Conservation (phyloP, 2,888 invertebrate species). For the Emmelina monodactyla region DNA sequence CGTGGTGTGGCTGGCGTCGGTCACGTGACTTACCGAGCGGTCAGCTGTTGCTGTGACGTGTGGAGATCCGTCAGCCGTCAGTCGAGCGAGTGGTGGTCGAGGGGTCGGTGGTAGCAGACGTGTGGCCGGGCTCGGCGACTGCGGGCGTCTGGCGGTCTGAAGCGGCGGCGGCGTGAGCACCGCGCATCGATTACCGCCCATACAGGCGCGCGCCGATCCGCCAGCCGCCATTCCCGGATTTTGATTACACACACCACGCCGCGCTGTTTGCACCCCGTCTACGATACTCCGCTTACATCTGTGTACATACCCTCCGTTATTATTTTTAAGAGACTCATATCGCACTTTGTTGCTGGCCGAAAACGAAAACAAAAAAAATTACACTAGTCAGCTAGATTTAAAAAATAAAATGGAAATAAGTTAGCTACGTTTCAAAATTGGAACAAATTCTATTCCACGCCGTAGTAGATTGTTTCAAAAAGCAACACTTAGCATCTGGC, state of each 20-base stretch:
- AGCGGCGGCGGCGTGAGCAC: slow-evolving; percentile 60
- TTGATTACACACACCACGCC: slow-evolving; percentile 63
- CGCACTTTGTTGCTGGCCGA: too few species aligned
- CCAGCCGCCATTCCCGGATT: slow-evolving; percentile 44
- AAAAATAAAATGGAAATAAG: too few species aligned
- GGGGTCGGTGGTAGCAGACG: too few species aligned
- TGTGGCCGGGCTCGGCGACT: slow-evolving; percentile 54
- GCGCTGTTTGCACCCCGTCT: slow-evolving; percentile 65
- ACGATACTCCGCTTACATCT: slow-evolving; percentile 55
- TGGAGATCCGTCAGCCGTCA: slow-evolving; percentile 37
- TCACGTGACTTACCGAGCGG: slow-evolving; percentile 63
- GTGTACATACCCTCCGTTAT: slow-evolving; percentile 25
- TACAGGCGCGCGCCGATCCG: slow-evolving; percentile 53
- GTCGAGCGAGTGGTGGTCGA: slow-evolving; percentile 25
- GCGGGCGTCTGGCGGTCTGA: slow-evolving; percentile 68
- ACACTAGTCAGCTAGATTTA: too few species aligned
- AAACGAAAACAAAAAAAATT: too few species aligned
- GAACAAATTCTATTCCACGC: too few species aligned
- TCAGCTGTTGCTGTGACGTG: slow-evolving; percentile 60
- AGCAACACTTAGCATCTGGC: too few species aligned
- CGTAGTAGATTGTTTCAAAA: too few species aligned
- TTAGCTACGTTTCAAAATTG: too few species aligned
- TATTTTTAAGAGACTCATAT: too few species aligned
- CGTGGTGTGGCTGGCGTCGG: slow-evolving; percentile 22
- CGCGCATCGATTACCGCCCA: slow-evolving; percentile 65